Base-by-base conservation (phyloP, 1,140 invertebrate genomes). In the Apolygus lucorum region DNA sequence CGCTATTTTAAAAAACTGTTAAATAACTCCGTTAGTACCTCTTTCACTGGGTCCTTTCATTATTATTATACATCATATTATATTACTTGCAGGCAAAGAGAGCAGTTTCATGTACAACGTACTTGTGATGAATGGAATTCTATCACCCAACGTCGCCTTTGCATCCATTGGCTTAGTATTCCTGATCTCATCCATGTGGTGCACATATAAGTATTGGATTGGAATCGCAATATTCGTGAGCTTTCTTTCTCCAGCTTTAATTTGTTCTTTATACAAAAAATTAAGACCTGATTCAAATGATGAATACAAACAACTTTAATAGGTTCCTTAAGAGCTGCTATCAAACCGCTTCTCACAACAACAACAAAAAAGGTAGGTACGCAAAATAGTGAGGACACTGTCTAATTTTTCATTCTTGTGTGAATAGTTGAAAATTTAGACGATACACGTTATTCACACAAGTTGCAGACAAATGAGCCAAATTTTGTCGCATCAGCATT, bases 131-230 rank as follows among this genome's bases (percentile, higher is more conserved):
- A 64, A 69, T 27, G 67, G 68, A 29, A 49, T 64, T n/a, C 29
- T 72, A 13, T 69, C 71, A 14, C 34, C 67, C 0, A 64, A 67
- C 29, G 27, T 63, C n/a, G 66, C 68, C n/a, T 28, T 68, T 11
- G 68, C 71, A 13, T 69, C 68, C 1, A 42, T 66, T 66, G 22
- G 67, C 1, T 27, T 28, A 14, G 66, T 34, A 28, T 27, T 67
- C 4, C 62, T 67, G 17, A 28, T 71, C 26, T 71, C 66, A 24
- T 26, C 29, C 1, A 63, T 71, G 8, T 71, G 70, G 70, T 28
- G 62, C 21, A 25, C 54, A 11, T 68, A 68, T 22, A 71, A 67
- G n/a, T 67, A 67, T 28, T 68, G 54, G 59, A 68, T 71, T 27
- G 68, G 68, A 17, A 27, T 34, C 28, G 22, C 34, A 2, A 69